phyloP scores from a whole-genome alignment of 1,140 invertebrate genomes.

The Sipha flava region DNA sequence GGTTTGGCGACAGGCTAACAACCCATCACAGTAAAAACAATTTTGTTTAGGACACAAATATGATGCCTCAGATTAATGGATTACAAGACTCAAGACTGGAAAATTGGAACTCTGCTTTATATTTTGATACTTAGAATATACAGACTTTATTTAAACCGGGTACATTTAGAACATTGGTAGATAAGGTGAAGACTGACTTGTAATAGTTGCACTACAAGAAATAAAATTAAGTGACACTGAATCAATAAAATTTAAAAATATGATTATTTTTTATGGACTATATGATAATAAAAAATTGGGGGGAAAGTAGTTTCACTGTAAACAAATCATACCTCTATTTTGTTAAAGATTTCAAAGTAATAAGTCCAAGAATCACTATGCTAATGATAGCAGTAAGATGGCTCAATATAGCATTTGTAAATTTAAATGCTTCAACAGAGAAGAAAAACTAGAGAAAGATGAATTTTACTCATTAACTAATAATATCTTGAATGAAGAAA shows the following conservation, averaged over 20 bases:
- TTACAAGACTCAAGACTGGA: neutral
- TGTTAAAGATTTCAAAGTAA: too few species aligned
- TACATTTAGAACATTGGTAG: slow-evolving; percentile 7
- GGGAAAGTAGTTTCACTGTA: too few species aligned
- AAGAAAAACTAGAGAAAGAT: neutral
- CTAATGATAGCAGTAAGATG: neutral
- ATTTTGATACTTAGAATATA: too few species aligned
- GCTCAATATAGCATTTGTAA: neutral
- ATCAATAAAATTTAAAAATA: neutral
- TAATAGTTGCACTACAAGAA: too few species aligned
- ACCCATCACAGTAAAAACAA: neutral
- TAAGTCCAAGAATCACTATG: too few species aligned
- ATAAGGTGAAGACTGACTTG: slow-evolving; percentile 33
- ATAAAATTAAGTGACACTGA: slow-evolving; percentile 1
- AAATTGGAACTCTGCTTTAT: neutral
- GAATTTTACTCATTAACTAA: too few species aligned
- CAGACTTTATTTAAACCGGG: slow-evolving; percentile 29
- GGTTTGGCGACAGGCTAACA: too few species aligned
- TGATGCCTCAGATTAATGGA: neutral
- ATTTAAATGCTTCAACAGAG: slow-evolving; percentile 14
- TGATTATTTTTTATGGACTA: neutral
- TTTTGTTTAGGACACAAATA: neutral
- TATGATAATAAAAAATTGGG: neutral
- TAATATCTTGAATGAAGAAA: too few species aligned
- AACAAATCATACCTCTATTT: too few species aligned